Percentiles rank a stretch among this genome's conserved stretches.
phyloP scores from a whole-genome alignment of 2,797 vertebrate species.

The Gymnothorax javanicus region DNA sequence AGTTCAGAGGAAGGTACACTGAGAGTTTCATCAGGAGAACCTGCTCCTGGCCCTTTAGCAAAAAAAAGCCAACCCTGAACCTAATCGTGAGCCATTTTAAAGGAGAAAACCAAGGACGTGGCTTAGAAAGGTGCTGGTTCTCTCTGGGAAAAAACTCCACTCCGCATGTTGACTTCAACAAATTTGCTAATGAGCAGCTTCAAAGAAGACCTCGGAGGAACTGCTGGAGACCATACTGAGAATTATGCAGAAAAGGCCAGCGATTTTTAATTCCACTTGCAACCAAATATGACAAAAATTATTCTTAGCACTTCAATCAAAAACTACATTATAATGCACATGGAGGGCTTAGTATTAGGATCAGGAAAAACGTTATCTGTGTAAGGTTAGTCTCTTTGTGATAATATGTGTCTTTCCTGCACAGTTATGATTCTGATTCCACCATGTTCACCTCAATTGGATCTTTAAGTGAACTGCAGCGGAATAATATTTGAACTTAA shows the following conservation, averaged over 20 bases:
- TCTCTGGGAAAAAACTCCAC: background rate
- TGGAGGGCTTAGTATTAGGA: background rate
- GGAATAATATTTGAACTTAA: conserved; percentile 39
- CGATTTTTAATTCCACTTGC: background rate
- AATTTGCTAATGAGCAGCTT: background rate
- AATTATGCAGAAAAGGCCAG: background rate
- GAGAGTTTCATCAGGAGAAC: background rate
- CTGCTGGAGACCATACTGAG: background rate
- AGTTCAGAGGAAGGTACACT: conserved; percentile 14
- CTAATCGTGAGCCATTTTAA: background rate
- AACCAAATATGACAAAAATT: background rate
- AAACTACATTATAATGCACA: background rate
- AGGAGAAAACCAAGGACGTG: background rate
- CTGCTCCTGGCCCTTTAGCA: conserved; percentile 29
- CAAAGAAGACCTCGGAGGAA: background rate
- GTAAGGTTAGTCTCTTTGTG: conserved; percentile 20
- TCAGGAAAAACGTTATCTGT: conserved; percentile 16
- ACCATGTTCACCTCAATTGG: conserved; percentile 30
- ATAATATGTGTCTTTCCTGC: conserved; percentile 25
- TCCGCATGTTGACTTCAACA: background rate
- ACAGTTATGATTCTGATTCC: conserved; percentile 32
- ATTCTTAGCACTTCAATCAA: background rate
- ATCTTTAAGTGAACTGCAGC: conserved; percentile 40
- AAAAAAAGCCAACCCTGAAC: conserved; percentile 24
- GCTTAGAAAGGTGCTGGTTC: background rate